Base-by-base conservation (phyloP, 2,888 invertebrate species). In the Tetrapedia diversipes region DNA sequence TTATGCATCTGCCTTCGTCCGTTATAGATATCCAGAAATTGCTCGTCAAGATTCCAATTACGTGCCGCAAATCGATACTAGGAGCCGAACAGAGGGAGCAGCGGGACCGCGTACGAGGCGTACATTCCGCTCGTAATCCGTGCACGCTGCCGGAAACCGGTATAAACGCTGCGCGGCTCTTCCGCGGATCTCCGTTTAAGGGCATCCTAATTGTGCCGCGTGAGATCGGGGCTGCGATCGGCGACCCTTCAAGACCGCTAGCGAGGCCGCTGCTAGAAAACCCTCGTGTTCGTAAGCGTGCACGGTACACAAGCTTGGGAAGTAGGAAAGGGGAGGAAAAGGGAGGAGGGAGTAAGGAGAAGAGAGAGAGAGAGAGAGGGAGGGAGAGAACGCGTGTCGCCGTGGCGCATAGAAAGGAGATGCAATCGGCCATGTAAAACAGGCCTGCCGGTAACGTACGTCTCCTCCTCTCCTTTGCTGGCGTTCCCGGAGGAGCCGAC, bases 381-480 rank as follows among this genome's bases (percentile, higher is more conserved):
- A 56, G 69, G 57, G 39, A 51, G 57, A 37, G 61, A 79, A 75
- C 83, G 86, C 84, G 86, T 86, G 84, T 87, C 86, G 80, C 80
- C 69, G 75, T 77, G 79, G 64, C 66, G 77, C 80, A 80, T 69
- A 75, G 63, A 77, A 79, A 71, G 70, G 79, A 86, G 84, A 87
- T 87, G 84, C 83, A 80, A 87, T 87, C 86, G 81, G 76, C 80
- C 83, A 86, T 88, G 85, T 88, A 85, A 86, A 88, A 87, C 86
- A 85, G 84, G 79, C 70, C 79, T 71, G 80, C 83, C 76, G 83
- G 80, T 85, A 87, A 76, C 80, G 80, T 86, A 86, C 85, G 82
- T 79, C 80, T 69, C 59, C n/a, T 69, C 72, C 72, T 51, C 53
- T 69, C 71, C 70, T 73, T 67, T 56, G 63, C 65, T 74, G 63